Evolutionary conservation across 2,888 invertebrate species (phyloP).

Genomic region (Deilephila porcellus): DNA sequence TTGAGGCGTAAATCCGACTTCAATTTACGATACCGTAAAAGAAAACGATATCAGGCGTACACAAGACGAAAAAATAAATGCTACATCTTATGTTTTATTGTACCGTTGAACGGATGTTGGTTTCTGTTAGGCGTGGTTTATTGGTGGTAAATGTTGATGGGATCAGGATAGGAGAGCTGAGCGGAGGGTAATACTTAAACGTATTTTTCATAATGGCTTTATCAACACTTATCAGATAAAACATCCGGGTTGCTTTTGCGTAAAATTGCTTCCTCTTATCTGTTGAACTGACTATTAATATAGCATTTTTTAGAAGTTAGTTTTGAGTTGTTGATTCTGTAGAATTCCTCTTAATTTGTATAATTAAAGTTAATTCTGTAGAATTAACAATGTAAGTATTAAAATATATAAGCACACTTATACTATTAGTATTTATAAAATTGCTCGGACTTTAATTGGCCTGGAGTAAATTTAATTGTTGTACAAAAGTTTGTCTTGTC

Average conservation of each 20-base stretch:
- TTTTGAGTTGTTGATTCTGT: no score
- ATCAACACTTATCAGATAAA: not conserved
- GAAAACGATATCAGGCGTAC: constrained; percentile 14
- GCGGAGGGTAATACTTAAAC: not conserved
- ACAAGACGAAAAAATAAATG: constrained; percentile 18
- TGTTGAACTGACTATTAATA: not conserved
- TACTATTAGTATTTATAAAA: no score
- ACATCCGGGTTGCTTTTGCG: no score
- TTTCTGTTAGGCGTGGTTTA: constrained; percentile 11
- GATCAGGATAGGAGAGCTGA: not conserved
- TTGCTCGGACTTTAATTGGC: no score
- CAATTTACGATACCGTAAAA: constrained; percentile 30
- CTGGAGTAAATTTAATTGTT: no score
- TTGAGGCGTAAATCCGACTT: constrained; percentile 25
- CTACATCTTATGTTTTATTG: constrained; percentile 14
- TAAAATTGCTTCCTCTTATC: not conserved
- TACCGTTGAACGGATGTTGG: constrained; percentile 7
- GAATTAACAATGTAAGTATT: no score
- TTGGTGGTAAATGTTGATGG: constrained; percentile 14
- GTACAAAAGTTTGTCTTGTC: no score
- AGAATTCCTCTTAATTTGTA: no score
- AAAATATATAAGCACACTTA: no score
- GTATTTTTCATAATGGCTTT: not conserved
- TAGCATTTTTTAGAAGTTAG: no score
- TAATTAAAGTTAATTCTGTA: no score